phyloP scores from a whole-genome alignment of 2,888 invertebrate species.

The Omphaloscelis lunosa region DNA sequence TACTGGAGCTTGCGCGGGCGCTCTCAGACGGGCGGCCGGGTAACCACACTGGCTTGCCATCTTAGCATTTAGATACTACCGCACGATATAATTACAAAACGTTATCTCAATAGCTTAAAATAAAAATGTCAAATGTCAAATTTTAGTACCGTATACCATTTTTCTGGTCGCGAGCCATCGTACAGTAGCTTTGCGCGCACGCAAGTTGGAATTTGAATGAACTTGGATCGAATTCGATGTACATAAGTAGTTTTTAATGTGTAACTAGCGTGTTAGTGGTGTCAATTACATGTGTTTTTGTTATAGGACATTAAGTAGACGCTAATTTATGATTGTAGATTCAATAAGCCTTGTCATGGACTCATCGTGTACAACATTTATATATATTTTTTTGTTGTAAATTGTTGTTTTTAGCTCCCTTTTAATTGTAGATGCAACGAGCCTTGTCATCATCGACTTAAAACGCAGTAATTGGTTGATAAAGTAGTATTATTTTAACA shows the following conservation, averaged over 20 bases:
- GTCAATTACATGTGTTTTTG: slow-evolving; percentile 60
- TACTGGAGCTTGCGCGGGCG: too few relatives aligned
- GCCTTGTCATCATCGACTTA: slow-evolving; percentile 8
- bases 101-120: too few relatives aligned
- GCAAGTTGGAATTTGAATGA: slow-evolving; percentile 69
- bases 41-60: too few relatives aligned
- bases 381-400: slow-evolving; percentile 1
- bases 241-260: slow-evolving; percentile 78
- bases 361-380: slow-evolving; percentile 18
- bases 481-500: neutral
- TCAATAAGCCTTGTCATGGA: slow-evolving; percentile 49
- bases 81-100: too few relatives aligned
- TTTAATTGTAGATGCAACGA: slow-evolving; percentile 20
- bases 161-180: slow-evolving; percentile 42
- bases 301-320: slow-evolving; percentile 37
- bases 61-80: too few relatives aligned
- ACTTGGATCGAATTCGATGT: slow-evolving; percentile 84
- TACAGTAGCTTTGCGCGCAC: slow-evolving; percentile 47
- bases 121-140: too few relatives aligned
- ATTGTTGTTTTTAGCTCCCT: slow-evolving; percentile 2
- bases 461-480: slow-evolving; percentile 1
- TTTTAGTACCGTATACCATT: slow-evolving; percentile 36
- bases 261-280: slow-evolving; percentile 69
- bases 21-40: too few relatives aligned
- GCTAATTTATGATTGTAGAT: slow-evolving; percentile 46